Percentiles rank a stretch among this genome's conserved stretches.
Conservation (phyloP, 2,113 vertebrate species). For the Cavia aperea region DNA sequence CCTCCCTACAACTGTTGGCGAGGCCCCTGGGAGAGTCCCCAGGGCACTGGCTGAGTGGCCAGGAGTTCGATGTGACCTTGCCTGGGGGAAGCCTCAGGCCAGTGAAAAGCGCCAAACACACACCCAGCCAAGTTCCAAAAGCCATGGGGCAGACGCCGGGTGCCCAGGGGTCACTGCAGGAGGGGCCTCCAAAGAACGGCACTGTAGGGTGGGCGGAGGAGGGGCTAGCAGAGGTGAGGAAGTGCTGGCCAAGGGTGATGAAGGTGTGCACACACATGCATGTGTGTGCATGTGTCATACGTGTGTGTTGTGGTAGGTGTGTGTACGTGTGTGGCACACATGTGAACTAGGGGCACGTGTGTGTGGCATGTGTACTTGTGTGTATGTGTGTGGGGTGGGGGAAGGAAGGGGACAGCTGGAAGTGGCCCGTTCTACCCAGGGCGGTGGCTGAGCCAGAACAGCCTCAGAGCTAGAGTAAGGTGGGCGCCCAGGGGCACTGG, state of each 20-base stretch:
- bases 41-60: no score
- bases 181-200: not conserved
- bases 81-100: not conserved
- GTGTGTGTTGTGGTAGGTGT: not conserved
- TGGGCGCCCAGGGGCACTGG: no score
- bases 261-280: no score
- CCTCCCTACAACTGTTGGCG: not conserved
- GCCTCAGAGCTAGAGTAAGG: not conserved
- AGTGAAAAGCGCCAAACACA: not conserved
- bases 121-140: not conserved
- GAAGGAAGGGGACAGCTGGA: not conserved
- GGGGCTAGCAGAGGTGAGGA: not conserved
- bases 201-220: not conserved
- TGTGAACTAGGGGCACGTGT: no score
- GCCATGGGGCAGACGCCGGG: not conserved
- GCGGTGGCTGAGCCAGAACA: accelerated
- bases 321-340: no score
- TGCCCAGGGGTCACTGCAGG: not conserved
- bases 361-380: not conserved
- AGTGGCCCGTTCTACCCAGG: not conserved
- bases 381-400: not conserved
- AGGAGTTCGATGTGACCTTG: not conserved
- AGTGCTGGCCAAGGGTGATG: not conserved
- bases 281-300: not conserved
- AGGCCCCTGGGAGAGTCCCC: not conserved